phyloP scores from a whole-genome alignment of 2,888 invertebrate genomes.

The Sphaerophoria taeniata region DNA sequence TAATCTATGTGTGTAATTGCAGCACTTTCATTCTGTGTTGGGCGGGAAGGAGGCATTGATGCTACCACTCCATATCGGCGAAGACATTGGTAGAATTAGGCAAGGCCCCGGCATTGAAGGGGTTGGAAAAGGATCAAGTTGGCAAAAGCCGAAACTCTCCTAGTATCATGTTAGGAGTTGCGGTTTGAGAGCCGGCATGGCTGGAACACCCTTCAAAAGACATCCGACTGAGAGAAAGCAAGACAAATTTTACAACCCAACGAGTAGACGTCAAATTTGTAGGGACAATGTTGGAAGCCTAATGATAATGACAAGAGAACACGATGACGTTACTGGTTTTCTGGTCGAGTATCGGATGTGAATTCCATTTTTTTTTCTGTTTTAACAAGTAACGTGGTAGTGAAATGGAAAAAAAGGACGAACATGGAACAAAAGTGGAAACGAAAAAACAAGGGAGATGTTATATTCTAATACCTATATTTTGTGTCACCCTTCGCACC shows the following conservation, averaged over 20 bases:
- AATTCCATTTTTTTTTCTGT: slow-evolving; percentile 54
- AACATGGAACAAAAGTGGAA: slow-evolving; percentile 32
- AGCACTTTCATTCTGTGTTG: slow-evolving; percentile 58
- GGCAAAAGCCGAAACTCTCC: slow-evolving; percentile 55
- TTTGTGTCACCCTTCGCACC: slow-evolving; percentile 72
- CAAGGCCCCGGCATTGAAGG: not conserved
- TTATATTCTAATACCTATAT: slow-evolving; percentile 54
- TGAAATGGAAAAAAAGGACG: slow-evolving; percentile 33
- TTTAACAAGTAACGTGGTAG: slow-evolving; percentile 37
- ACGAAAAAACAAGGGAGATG: slow-evolving; percentile 50
- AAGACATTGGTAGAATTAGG: not conserved
- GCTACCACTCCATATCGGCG: not conserved
- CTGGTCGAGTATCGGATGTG: slow-evolving; percentile 80
- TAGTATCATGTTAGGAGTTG: slow-evolving; percentile 38
- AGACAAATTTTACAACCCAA: slow-evolving; percentile 16
- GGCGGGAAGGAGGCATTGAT: not conserved
- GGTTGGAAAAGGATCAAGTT: slow-evolving; percentile 59
- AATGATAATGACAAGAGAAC: slow-evolving; percentile 76
- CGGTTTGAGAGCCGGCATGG: not conserved
- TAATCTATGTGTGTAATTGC: slow-evolving; percentile 73
- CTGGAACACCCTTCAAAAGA: slow-evolving; percentile 54
- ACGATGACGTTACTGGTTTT: slow-evolving; percentile 82
- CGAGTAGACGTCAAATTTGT: slow-evolving; percentile 45
- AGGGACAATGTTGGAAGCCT: slow-evolving; percentile 58
- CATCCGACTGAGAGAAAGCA: slow-evolving; percentile 63